These are phyloP conservation scores for Sebastes schlegelii DNA, from an alignment of 2,113 vertebrate genomes.

Conservation along the genomic window DNA sequence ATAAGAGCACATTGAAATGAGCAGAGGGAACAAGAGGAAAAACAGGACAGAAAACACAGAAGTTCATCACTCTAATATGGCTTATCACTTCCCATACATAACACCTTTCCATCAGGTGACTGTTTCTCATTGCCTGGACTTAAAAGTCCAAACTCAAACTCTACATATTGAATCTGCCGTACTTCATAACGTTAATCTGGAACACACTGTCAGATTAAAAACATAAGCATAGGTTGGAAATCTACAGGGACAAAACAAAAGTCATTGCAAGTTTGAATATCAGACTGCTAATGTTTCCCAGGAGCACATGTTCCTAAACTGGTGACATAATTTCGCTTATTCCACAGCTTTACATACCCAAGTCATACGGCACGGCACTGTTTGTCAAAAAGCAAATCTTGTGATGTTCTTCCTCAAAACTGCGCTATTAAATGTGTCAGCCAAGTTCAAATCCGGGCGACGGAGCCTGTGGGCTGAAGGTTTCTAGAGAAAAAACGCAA, in stretches of 20 bases:
- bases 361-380: neutral
- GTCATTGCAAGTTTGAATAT: neutral
- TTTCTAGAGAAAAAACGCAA: neutral
- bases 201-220: neutral
- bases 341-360: too few relatives aligned
- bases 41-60: slow-evolving; percentile 25
- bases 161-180: neutral
- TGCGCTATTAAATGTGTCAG: neutral
- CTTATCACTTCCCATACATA: slow-evolving; percentile 48
- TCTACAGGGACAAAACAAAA: neutral
- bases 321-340: neutral
- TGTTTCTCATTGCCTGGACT: neutral
- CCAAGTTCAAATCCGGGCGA: neutral
- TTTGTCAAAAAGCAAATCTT: slow-evolving; percentile 1
- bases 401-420: slow-evolving; percentile 3
- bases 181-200: neutral
- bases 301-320: neutral
- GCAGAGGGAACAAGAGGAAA: slow-evolving; percentile 2
- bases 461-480: neutral
- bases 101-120: slow-evolving; percentile 14
- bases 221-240: neutral
- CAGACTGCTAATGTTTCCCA: neutral
- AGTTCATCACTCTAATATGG: slow-evolving; percentile 50
- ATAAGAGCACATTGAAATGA: slow-evolving; percentile 24
- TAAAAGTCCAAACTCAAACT: neutral